These are phyloP conservation scores for Myocastor coypus DNA, from an alignment of 2,113 vertebrate species.

Conservation along the genomic window DNA sequence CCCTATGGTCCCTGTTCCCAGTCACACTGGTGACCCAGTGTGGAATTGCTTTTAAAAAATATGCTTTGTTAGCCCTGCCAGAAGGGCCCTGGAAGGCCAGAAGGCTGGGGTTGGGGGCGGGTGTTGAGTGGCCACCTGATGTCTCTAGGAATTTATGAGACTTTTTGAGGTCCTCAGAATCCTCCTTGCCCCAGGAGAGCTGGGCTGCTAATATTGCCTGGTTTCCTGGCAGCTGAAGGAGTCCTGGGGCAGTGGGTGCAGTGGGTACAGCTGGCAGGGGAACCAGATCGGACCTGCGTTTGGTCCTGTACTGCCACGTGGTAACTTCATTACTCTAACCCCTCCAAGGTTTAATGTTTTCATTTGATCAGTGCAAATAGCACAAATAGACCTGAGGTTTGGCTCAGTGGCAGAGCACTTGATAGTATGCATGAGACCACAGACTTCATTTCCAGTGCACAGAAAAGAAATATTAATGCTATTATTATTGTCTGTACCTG, in stretches of 20 bases:
- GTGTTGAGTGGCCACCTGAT: neutral
- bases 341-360: neutral
- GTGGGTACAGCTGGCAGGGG: neutral
- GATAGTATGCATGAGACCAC: neutral
- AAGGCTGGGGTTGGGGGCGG: neutral
- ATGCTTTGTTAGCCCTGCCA: neutral
- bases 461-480: no score
- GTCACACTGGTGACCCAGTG: neutral
- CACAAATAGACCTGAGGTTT: neutral
- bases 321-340: neutral
- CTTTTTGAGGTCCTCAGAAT: neutral
- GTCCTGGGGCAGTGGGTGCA: neutral
- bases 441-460: neutral
- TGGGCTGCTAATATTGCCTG: neutral
- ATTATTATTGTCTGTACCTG: neutral
- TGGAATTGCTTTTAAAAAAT: conserved; percentile 23
- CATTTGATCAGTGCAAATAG: neutral
- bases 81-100: neutral
- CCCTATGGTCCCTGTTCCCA: neutral
- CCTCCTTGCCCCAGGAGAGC: neutral
- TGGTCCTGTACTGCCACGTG: neutral
- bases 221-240: neutral
- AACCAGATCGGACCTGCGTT: neutral
- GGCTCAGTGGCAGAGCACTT: neutral
- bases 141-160: neutral